Conservation (phyloP, 2,888 invertebrate species). For the Heliconius ethilla region DNA sequence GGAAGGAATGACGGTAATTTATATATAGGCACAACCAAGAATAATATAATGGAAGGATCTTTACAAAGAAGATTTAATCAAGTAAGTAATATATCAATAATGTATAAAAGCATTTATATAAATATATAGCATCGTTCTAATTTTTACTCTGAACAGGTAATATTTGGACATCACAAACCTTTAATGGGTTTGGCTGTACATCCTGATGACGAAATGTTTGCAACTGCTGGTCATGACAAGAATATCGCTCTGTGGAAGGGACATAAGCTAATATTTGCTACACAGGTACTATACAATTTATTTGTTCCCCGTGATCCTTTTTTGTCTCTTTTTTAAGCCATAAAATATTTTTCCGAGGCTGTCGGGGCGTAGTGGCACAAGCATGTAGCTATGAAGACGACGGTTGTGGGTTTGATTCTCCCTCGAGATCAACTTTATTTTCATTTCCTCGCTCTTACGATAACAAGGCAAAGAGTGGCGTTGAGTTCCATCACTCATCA, state of each 20-base stretch:
- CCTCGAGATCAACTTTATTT: too few species aligned
- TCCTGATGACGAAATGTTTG: constrained; percentile 94
- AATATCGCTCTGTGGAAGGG: constrained; percentile 95
- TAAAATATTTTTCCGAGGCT: too few species aligned
- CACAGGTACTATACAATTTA: constrained; percentile 78
- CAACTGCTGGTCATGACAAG: constrained; percentile 95
- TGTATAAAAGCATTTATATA: background rate
- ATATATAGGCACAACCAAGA: constrained; percentile 94
- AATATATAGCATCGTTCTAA: too few species aligned
- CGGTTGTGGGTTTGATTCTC: too few species aligned
- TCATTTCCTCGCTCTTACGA: too few species aligned
- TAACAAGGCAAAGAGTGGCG: too few species aligned
- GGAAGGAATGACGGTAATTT: too few species aligned
- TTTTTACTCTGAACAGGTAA: constrained; percentile 75
- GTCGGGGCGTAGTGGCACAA: too few species aligned
- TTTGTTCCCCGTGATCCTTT: too few species aligned
- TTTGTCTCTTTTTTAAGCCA: too few species aligned
- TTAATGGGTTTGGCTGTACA: constrained; percentile 94
- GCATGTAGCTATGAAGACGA: too few species aligned
- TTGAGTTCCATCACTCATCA: too few species aligned
- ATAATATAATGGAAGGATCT: constrained; percentile 94
- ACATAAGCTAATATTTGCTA: constrained; percentile 92
- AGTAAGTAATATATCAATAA: constrained; percentile 60
- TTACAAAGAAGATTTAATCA: constrained; percentile 93
- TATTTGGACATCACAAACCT: constrained; percentile 94